phyloP scores from a whole-genome alignment of 2,888 invertebrate species.

The Ligdia adustata region DNA sequence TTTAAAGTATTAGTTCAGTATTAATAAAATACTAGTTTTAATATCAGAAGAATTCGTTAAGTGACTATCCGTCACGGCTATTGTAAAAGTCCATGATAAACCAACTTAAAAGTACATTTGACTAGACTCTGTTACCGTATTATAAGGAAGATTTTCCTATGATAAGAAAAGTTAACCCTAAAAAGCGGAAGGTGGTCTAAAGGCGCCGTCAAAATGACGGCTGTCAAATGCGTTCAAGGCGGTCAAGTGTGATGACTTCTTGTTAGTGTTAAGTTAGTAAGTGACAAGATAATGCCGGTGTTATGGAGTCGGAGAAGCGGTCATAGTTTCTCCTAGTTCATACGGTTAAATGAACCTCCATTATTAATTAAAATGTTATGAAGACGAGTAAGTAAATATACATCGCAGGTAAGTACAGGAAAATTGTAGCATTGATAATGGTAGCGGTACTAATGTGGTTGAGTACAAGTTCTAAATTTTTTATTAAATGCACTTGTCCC shows the following conservation, averaged over 20 bases:
- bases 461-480: no score
- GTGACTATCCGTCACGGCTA: constrained; percentile 66
- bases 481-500: no score
- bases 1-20: constrained; percentile 14
- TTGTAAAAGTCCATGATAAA: constrained; percentile 49
- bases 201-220: constrained; percentile 66
- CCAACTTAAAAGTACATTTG: constrained; percentile 29
- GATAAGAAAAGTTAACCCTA: constrained; percentile 42
- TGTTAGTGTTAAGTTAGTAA: constrained; percentile 65
- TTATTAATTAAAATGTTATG: constrained; percentile 4
- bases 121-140: constrained; percentile 28
- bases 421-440: no score
- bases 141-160: constrained; percentile 39
- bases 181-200: constrained; percentile 57
- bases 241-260: constrained; percentile 75
- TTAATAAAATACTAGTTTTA: constrained; percentile 21
- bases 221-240: constrained; percentile 70
- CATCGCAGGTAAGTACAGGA: no score
- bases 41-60: constrained; percentile 74
- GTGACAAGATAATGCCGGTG: constrained; percentile 68
- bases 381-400: not conserved
- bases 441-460: no score
- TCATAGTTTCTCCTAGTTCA: constrained; percentile 27
- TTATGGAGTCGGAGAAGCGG: constrained; percentile 23
- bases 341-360: constrained; percentile 32